These are phyloP conservation scores for Stenichneumon culpator DNA, from an alignment of 2,888 invertebrate genomes.

Conservation along the genomic window DNA sequence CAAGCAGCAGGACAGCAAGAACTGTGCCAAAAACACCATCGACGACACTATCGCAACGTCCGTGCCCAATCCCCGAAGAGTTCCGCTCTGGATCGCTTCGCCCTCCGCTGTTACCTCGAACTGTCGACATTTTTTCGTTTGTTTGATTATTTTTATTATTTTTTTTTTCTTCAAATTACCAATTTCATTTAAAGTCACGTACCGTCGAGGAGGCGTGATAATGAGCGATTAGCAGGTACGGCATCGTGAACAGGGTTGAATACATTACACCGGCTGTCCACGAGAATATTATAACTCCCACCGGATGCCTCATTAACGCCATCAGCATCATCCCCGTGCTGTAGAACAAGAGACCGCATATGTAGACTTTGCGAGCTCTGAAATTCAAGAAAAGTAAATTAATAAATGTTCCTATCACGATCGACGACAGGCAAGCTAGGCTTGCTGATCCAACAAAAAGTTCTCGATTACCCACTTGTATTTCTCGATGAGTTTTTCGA, in stretches of 20 bases:
- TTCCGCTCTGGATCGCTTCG: constrained; percentile 87
- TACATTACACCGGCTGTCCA: constrained; percentile 99
- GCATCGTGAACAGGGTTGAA: constrained; percentile 98
- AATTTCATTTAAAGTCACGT: constrained; percentile 80
- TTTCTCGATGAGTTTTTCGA: constrained; percentile 93
- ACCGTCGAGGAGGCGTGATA: constrained; percentile 97
- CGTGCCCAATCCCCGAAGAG: constrained; percentile 96
- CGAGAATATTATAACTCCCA: constrained; percentile 94
- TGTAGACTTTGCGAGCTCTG: constrained; percentile 95
- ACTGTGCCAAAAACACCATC: constrained; percentile 98
- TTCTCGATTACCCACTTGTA: constrained; percentile 84
- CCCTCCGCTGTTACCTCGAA: constrained; percentile 88
- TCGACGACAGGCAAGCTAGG: not conserved
- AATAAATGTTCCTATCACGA: not conserved
- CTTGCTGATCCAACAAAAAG: not conserved
- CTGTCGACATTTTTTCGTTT: constrained; percentile 82
- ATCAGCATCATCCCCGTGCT: constrained; percentile 95
- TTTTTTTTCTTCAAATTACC: not conserved
- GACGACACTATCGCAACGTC: constrained; percentile 97
- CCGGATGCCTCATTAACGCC: constrained; percentile 91
- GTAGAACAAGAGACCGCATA: constrained; percentile 95
- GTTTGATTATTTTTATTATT: constrained; percentile 2
- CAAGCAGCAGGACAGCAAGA: constrained; percentile 94
- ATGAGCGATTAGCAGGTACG: constrained; percentile 96
- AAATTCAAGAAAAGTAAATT: constrained; percentile 75